phyloP scores from a whole-genome alignment of 2,113 vertebrate genomes.

The Lagenorhynchus albirostris region DNA sequence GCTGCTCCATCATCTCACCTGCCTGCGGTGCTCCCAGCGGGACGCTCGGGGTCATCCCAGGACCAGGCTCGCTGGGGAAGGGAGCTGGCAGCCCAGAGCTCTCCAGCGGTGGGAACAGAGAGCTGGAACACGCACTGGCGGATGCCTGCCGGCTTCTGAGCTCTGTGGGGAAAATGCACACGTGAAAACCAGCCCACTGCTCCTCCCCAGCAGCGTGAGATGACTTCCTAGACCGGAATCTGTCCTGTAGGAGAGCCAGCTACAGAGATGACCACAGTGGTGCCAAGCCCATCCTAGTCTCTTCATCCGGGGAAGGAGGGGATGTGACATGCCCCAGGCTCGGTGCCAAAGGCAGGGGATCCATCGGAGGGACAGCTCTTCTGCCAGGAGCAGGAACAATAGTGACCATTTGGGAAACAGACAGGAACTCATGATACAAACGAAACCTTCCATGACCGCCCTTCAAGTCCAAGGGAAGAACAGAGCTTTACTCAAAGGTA shows the following conservation, averaged over 20 bases:
- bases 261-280: rapidly evolving
- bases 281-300: background rate
- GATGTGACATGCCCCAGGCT: background rate
- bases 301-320: rapidly evolving
- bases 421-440: background rate
- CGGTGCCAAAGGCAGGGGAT: too few species aligned
- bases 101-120: constrained; percentile 74
- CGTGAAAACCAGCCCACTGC: rapidly evolving
- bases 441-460: rapidly evolving
- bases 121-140: constrained; percentile 66
- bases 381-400: background rate
- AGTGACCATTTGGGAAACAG: background rate
- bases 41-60: constrained; percentile 53
- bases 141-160: constrained; percentile 83
- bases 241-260: background rate
- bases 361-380: background rate
- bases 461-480: background rate
- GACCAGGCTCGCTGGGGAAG: constrained; percentile 48
- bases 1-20: constrained; percentile 71
- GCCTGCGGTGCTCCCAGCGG: constrained; percentile 72
- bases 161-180: constrained; percentile 63
- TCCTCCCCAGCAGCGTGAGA: rapidly evolving
- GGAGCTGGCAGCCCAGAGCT: constrained; percentile 59
- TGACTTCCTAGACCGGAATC: rapidly evolving
- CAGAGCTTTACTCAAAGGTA: background rate